Evolutionary conservation across 1,140 invertebrate genomes (phyloP), one percentile per base, ranked within the genome.

Genomic region (Diabrotica virgifera): DNA sequence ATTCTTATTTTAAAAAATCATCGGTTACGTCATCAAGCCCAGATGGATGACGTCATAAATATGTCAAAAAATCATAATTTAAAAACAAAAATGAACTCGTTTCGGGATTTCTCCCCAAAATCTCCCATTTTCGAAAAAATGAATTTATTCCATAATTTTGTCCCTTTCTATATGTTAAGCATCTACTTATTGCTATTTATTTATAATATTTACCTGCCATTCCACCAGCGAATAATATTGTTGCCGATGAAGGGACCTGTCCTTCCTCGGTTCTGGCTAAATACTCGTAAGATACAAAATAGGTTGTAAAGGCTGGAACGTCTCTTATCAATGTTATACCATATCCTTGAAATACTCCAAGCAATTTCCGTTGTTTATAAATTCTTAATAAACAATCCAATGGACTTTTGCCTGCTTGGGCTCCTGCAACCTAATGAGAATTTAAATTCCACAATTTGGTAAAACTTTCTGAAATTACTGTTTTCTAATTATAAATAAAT

Each of bases 211-310:
- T 55, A 71, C 72, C 73, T 0, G 93, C 92, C 0, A 89, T 53
- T 5, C 95, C 94, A 13, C 94, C 94, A 0, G 91, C 90, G 50
- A 87, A 74, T 50, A 95, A 81, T 73, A 93, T 87, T 52, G 79
- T 82, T 2, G 79, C 62, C 0, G 87, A 87, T 5, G 80, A 79
- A 10, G 81, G 80, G 5, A 79, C 80, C 3, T 76, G 74, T 46
- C 81, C 77, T 13, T 77, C 68, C 40, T 69, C 56, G 9, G 68
- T 73, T 14, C 83, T 74, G 24, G 85, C 85, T 70, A 94, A 74
- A n/a, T 82, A 84, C 78, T 94, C 91, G 75, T 92, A 94, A 2
- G 86, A 83, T 2, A 85, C 73, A 72, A 92, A 92, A 71, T 92
- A 92, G n/a, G 83, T 75, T 0, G 85, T 86, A 72, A 86, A 88